phyloP scores from a whole-genome alignment of 2,888 invertebrate genomes.

The Idaea biselata region DNA sequence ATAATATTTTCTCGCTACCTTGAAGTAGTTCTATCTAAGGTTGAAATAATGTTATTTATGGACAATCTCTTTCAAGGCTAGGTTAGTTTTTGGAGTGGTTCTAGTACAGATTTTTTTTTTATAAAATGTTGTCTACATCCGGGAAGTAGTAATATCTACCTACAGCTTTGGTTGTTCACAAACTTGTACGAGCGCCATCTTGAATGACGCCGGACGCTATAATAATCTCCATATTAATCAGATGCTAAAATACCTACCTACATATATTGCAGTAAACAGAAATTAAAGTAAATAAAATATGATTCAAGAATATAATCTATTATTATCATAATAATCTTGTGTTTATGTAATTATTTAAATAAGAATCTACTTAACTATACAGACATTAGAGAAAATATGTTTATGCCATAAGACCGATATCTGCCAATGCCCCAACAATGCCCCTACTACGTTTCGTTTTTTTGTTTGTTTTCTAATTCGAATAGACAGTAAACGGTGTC shows the following conservation, averaged over 20 bases:
- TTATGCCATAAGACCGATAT: no score
- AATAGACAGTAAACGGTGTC: no score
- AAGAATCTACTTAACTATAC: no score
- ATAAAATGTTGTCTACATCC: conserved; percentile 5
- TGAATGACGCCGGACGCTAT: not conserved
- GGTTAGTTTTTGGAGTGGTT: conserved; percentile 8
- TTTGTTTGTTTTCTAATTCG: no score
- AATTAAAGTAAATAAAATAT: no score
- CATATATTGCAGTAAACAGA: no score
- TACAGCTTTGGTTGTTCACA: not conserved
- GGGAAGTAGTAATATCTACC: not conserved
- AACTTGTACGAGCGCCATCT: not conserved
- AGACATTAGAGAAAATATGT: no score
- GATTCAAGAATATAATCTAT: no score
- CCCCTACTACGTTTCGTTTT: no score
- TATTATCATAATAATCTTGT: no score
- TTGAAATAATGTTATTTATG: conserved; percentile 14
- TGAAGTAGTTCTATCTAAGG: not conserved
- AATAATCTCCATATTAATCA: not conserved
- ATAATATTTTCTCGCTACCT: not conserved
- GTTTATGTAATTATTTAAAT: no score
- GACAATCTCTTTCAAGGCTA: conserved; percentile 15
- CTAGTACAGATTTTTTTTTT: conserved; percentile 6
- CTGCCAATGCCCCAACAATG: no score
- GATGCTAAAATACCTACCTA: not conserved